phyloP scores from a whole-genome alignment of 1,140 invertebrate species.

The Bradysia coprophila region DNA sequence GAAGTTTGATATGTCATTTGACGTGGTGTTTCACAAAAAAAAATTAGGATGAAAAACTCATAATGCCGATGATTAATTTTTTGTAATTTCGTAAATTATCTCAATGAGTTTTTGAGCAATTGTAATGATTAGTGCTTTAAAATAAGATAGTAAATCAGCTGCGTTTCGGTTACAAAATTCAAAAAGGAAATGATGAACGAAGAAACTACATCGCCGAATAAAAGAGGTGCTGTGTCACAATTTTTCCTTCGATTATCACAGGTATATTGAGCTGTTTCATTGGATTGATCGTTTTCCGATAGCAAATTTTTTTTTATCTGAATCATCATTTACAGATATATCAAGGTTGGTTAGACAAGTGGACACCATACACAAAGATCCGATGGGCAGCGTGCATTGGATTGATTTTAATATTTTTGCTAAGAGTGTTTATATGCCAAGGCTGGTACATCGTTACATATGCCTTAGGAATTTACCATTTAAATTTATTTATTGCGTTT shows the following conservation, averaged over 20 bases:
- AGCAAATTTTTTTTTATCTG: background rate
- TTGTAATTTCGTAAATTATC: background rate
- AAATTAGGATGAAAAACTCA: too few species aligned
- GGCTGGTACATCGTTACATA: conserved; percentile 99
- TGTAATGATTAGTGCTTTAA: background rate
- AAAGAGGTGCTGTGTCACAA: background rate
- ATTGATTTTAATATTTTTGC: conserved; percentile 32
- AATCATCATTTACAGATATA: conserved; percentile 26
- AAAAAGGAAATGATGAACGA: conserved; percentile 1
- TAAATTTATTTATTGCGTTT: conserved; percentile 99
- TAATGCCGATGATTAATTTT: background rate
- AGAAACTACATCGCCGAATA: conserved; percentile 1
- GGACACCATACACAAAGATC: conserved; percentile 36
- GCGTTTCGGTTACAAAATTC: background rate
- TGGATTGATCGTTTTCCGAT: background rate
- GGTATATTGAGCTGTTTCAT: background rate
- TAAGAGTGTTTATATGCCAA: conserved; percentile 42
- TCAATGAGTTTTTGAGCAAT: background rate
- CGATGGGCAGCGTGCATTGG: conserved; percentile 33
- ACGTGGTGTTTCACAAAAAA: background rate
- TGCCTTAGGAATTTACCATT: conserved; percentile 94
- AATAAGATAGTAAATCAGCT: background rate
- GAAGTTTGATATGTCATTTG: background rate
- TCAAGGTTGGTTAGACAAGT: conserved; percentile 40
- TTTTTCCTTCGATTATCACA: conserved; percentile 1